Evolutionary conservation across 2,113 vertebrate genomes (phyloP), one percentile per base, ranked within the genome.

Genomic region (Dasypus novemcinctus): DNA sequence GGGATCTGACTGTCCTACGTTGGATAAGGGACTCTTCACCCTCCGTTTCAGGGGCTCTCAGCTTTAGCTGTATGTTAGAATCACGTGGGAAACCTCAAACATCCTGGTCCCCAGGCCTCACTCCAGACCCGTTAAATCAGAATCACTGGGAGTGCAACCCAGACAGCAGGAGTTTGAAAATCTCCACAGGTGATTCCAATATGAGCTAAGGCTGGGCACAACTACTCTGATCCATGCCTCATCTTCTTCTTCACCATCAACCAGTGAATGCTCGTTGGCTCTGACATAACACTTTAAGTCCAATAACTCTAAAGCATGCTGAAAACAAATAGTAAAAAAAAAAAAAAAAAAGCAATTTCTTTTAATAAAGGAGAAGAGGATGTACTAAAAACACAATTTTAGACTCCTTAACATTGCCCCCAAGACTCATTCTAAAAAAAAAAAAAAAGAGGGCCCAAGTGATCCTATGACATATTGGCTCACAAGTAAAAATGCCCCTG

Each of bases 401-500:
- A 41, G 5, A 72, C 25, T 74, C 41, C 18, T 4, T 52, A 27
- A 68, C 31, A 75, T 21, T 79, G 9, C 76, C 18, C 82, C 69
- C 57, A 1, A 43, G 59, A 11, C 7, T 94, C 59, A 81, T 66
- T 93, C 71, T 59, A 5, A 59, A 87, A 41, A 69, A 13, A 74
- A n/a, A 23, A 41, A 7, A 64, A 87, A 41, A 69, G 10, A 74
- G 43, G 25, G 49, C 27, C 9, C 49, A 94, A 93, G 43, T 76
- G 69, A 94, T 64, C 20, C 38, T 9, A 25, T 80, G 91, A 74
- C 29, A 78, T 59, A 78, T 18, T 83, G 36, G 75, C 41, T 93
- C 41, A 74, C 41, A 96, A 85, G 96, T 94, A 92, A 93, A 93
- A 95, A 36, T 79, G 21, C 4, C 36, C 21, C 11, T 86, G 8